Base-by-base conservation (phyloP, 2,113 vertebrate species). In the Phalacrocorax aristotelis region DNA sequence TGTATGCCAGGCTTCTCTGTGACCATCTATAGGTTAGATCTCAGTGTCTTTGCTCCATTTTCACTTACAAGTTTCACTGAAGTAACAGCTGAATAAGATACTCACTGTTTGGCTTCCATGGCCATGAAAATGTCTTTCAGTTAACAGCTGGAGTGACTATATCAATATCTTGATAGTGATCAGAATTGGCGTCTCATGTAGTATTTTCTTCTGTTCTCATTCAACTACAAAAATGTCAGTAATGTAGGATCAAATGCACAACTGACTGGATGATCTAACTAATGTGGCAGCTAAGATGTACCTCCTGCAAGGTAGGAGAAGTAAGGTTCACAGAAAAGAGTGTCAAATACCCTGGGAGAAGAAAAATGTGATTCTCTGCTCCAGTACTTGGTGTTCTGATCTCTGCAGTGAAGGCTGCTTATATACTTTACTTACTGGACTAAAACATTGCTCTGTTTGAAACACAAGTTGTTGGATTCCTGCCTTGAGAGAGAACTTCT, bases 121-220 rank as follows among this genome's bases (percentile, higher is more conserved):
- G 72, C 48, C 86, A 82, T 80, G 94, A 91, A 94, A 90, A 89
- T 64, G 48, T 49, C 80, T 93, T 93, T 87, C 90, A 75, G 16
- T 42, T 87, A 70, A 90, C 46, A 87, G 77, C 61, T 76, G 58
- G 32, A 84, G 23, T 6, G 25, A 83, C 52, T 57, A 18, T 84
- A 64, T 83, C 69, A 30, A 5, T 79, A 57, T 55, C 89, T 86
- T 78, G 81, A 91, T 89, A 93, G 40, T 40, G 48, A 93, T 92
- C 89, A 72, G 60, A 95, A 72, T 9, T 95, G 90, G 80, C 49
- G 85, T 87, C 57, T 85, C 16, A 5, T 44, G 40, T 19, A 72
- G 42, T 60, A 51, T 84, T 91, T 86, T 80, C 38, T 84, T 87
- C 42, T 90, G 58, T 86, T 92, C 69, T 79, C 46, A 52, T 88